These are phyloP conservation scores for Vidua macroura DNA, from an alignment of 2,113 vertebrate species.

Conservation along the genomic window DNA sequence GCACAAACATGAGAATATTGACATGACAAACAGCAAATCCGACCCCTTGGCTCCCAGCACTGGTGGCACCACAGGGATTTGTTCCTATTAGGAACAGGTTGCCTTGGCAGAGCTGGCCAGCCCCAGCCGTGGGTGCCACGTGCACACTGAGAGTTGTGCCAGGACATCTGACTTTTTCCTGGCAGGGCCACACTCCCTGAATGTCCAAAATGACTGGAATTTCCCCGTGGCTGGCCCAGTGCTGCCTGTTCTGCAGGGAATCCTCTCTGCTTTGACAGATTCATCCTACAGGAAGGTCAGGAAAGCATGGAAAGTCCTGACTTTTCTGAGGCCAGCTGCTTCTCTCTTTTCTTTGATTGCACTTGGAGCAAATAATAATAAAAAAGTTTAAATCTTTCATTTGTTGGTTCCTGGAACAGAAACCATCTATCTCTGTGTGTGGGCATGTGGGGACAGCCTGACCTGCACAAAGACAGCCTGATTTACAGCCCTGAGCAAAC, in stretches of 20 bases:
- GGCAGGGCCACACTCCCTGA: background rate
- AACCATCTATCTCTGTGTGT: background rate
- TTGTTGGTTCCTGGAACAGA: background rate
- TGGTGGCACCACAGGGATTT: background rate
- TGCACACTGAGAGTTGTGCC: background rate
- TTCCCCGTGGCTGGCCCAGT: accelerated
- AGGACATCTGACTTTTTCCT: background rate
- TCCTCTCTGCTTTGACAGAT: background rate
- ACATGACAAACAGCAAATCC: background rate
- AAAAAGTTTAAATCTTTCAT: no score
- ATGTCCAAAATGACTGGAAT: background rate
- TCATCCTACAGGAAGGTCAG: accelerated
- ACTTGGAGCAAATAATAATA: background rate
- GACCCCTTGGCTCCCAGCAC: background rate
- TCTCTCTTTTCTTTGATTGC: background rate
- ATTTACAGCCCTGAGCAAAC: background rate
- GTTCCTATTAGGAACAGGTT: background rate
- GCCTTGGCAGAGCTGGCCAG: background rate
- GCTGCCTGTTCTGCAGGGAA: background rate
- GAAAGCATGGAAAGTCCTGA: background rate
- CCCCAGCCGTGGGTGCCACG: background rate
- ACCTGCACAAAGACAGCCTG: background rate
- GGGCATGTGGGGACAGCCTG: background rate
- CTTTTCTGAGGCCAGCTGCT: background rate
- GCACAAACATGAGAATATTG: background rate